phyloP scores from a whole-genome alignment of 1,140 invertebrate species.

The Magallana ariakensis region DNA sequence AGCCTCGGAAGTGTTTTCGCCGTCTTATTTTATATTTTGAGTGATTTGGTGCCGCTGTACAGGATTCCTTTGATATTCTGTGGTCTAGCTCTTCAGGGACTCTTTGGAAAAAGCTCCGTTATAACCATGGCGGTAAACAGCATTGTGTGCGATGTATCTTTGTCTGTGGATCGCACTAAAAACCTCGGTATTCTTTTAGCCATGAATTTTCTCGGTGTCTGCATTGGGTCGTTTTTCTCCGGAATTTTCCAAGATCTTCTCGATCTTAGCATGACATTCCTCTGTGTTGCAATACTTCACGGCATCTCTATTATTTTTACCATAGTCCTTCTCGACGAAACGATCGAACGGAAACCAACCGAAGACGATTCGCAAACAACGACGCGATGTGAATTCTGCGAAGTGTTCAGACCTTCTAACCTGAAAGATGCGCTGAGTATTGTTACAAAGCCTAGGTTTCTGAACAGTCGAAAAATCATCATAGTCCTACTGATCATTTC shows the following conservation, averaged over 20 bases:
- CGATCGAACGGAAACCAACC: conserved; percentile 58
- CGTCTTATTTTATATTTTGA: conserved; percentile 74
- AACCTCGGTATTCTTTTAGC: conserved; percentile 75
- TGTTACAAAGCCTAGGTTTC: conserved; percentile 62
- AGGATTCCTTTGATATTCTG: conserved; percentile 69
- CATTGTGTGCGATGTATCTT: conserved; percentile 74
- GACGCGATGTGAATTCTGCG: conserved; percentile 44
- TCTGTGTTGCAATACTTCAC: conserved; percentile 66
- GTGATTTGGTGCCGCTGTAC: conserved; percentile 54
- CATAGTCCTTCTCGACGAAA: conserved; percentile 68
- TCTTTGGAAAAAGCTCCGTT: conserved; percentile 77
- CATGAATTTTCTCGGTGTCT: conserved; percentile 79
- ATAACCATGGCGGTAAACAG: conserved; percentile 79
- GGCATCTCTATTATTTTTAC: conserved; percentile 65
- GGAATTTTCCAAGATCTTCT: conserved; percentile 70
- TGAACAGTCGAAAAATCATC: conserved; percentile 66
- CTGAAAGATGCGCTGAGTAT: conserved; percentile 70
- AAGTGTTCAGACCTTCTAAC: conserved; percentile 66
- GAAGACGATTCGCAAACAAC: conserved; percentile 52
- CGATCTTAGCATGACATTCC: conserved; percentile 69
- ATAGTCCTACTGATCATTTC: conserved; percentile 62
- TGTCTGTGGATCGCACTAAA: conserved; percentile 70
- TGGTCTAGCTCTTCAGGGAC: conserved; percentile 73
- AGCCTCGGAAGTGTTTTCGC: conserved; percentile 74
- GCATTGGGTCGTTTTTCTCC: conserved; percentile 74